Percentiles rank a stretch among this genome's conserved stretches.
phyloP scores from a whole-genome alignment of 2,797 vertebrate genomes.

The Smutsia gigantea region DNA sequence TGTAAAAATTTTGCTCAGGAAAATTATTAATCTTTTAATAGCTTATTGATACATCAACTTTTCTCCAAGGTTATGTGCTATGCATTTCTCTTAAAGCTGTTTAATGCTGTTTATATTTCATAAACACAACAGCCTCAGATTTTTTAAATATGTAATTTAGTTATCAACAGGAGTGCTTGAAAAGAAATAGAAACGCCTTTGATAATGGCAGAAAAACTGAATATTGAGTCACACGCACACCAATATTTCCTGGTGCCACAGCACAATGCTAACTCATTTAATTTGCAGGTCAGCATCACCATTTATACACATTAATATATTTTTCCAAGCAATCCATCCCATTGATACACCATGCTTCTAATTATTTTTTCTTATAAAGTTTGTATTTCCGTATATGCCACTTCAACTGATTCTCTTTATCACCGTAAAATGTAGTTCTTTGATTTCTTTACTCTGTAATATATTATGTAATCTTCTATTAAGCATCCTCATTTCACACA shows the following conservation, averaged over 20 bases:
- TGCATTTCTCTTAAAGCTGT: not conserved
- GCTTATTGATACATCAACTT: not conserved
- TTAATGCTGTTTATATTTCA: slow-evolving; percentile 26
- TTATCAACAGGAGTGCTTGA: not conserved
- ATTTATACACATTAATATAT: not conserved
- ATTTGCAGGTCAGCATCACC: not conserved
- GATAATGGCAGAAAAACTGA: not conserved
- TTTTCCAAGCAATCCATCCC: not conserved
- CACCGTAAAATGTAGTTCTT: not conserved
- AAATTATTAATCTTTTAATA: not conserved
- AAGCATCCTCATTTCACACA: not conserved
- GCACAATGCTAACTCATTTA: not conserved
- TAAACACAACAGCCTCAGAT: not conserved
- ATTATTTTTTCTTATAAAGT: not conserved
- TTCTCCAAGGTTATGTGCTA: not conserved
- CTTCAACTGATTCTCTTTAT: not conserved
- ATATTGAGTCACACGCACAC: not conserved
- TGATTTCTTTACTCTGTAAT: not conserved
- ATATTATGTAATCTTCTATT: not conserved
- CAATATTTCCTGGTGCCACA: not conserved
- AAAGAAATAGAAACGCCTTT: not conserved
- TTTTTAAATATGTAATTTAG: slow-evolving; percentile 25
- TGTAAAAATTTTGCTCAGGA: not conserved
- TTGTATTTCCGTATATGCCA: not conserved
- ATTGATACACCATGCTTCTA: not conserved